These are phyloP conservation scores for Aldrovandia affinis DNA, from an alignment of 2,797 vertebrate genomes.

Conservation along the genomic window DNA sequence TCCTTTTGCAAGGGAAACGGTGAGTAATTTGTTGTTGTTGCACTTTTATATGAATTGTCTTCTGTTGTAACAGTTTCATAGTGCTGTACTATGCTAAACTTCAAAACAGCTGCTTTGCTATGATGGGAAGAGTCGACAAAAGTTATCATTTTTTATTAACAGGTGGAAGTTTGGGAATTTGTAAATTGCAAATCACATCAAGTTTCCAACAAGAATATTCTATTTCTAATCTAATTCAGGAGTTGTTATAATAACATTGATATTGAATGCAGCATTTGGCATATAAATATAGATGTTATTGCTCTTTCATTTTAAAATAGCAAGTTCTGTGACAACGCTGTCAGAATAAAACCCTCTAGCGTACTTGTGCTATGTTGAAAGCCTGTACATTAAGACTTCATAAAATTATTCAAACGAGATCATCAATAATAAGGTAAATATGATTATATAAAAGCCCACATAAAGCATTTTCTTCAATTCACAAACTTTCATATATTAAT, in stretches of 20 bases:
- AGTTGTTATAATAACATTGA: not conserved
- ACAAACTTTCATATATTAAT: not conserved
- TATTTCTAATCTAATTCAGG: not conserved
- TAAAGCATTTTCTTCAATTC: not conserved
- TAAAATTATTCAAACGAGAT: not conserved
- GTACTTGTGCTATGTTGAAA: not conserved
- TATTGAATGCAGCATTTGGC: not conserved
- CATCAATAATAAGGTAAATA: not conserved
- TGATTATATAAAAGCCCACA: not conserved
- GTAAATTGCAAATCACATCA: not conserved
- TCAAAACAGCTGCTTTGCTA: not conserved
- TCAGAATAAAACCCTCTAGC: not conserved
- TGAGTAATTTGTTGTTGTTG: conserved; percentile 50
- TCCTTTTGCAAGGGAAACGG: conserved; percentile 48
- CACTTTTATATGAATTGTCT: not conserved
- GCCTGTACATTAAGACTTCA: not conserved
- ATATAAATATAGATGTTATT: not conserved
- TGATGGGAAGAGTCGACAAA: not conserved
- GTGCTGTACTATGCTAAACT: not conserved
- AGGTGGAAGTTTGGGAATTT: not conserved
- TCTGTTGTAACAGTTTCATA: not conserved
- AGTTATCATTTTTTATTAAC: too few relatives aligned
- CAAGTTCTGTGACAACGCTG: not conserved
- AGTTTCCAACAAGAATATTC: not conserved
- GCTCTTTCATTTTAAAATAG: not conserved